A percentile compares a stretch with the other conserved stretches of the same genome.
These are phyloP conservation scores for Atrichornis clamosus DNA, from an alignment of 2,113 vertebrate genomes.

Conservation along the genomic window DNA sequence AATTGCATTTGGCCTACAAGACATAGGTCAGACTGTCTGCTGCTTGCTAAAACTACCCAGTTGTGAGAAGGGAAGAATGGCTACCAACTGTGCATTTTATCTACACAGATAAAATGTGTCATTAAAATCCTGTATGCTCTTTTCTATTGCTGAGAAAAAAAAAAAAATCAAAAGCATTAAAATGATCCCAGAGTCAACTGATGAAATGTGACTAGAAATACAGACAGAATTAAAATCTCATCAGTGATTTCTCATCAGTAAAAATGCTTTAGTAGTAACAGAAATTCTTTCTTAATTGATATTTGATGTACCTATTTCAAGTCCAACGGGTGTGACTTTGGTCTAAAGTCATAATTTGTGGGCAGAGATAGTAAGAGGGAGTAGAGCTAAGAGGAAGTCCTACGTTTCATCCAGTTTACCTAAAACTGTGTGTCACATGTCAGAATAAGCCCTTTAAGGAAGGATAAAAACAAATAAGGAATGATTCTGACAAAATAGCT, in stretches of 20 bases:
- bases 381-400: neutral
- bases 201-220: neutral
- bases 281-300: neutral
- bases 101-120: slow-evolving; percentile 24
- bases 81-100: slow-evolving; percentile 16
- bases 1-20: neutral
- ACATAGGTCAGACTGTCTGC: slow-evolving; percentile 12
- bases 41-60: slow-evolving; percentile 38
- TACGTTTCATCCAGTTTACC: neutral
- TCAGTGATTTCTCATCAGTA: neutral
- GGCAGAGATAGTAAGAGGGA: neutral
- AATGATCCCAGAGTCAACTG: neutral
- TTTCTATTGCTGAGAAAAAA: neutral
- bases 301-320: neutral
- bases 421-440: neutral
- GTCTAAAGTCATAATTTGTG: neutral
- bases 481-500: neutral
- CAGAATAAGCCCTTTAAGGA: neutral
- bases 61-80: neutral
- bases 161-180: neutral
- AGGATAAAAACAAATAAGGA: neutral
- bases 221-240: neutral
- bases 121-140: neutral
- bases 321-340: neutral
- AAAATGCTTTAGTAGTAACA: neutral